Percentiles rank a stretch among this genome's conserved stretches.
These are phyloP conservation scores for Piprites chloris DNA, from an alignment of 2,113 vertebrate genomes.

Conservation along the genomic window DNA sequence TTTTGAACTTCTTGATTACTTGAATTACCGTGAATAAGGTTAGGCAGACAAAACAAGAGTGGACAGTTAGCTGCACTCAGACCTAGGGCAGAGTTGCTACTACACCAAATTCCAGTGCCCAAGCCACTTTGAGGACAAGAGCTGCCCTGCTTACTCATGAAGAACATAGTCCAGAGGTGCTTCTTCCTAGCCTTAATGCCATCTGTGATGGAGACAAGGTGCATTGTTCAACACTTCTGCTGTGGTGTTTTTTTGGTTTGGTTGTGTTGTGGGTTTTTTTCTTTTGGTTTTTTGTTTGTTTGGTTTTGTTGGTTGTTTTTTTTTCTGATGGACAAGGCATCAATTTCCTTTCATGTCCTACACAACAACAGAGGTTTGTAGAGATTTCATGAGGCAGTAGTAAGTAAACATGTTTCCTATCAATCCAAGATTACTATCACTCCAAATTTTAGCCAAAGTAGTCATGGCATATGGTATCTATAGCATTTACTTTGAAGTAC, in stretches of 20 bases:
- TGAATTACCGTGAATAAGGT: accelerated
- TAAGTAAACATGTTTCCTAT: background rate
- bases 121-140: accelerated
- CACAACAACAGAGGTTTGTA: background rate
- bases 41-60: accelerated
- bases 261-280: background rate
- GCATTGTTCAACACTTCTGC: too few species aligned
- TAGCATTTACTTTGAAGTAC: background rate
- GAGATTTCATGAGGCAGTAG: background rate
- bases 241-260: background rate
- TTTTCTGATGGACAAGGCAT: background rate
- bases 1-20: accelerated
- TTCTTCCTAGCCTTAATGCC: accelerated
- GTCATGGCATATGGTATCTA: background rate
- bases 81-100: accelerated
- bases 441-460: background rate
- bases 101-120: background rate
- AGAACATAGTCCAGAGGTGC: background rate
- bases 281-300: background rate
- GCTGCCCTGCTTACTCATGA: accelerated
- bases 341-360: background rate
- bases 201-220: background rate
- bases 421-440: background rate
- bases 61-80: accelerated
- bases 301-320: background rate